A percentile compares a stretch with the other conserved stretches of the same genome.
Evolutionary conservation across 2,888 invertebrate species (phyloP).

Genomic region (Caenorhabditis afra): DNA sequence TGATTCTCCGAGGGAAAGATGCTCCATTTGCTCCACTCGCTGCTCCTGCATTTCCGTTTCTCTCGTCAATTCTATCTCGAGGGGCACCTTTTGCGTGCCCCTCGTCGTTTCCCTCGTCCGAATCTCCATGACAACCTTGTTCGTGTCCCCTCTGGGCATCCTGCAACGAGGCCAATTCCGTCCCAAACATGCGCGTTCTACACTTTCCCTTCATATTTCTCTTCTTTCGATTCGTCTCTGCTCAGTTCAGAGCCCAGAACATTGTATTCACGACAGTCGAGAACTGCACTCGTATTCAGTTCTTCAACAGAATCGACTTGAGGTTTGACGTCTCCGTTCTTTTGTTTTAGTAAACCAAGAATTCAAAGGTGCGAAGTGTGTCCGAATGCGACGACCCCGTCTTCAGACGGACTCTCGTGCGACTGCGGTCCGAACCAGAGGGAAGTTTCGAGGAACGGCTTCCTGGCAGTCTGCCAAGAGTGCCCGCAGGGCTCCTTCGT

Average conservation of each 20-base stretch:
- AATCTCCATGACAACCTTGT: slow-evolving; percentile 44
- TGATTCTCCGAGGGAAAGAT: not conserved
- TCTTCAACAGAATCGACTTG: slow-evolving; percentile 44
- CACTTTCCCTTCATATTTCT: not conserved
- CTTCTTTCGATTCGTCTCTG: not conserved
- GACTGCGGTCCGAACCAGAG: slow-evolving; percentile 10
- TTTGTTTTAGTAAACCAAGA: not conserved
- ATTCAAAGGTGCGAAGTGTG: slow-evolving; percentile 45
- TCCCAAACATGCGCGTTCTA: not conserved
- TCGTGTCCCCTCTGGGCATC: not conserved
- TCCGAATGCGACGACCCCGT: slow-evolving; percentile 53
- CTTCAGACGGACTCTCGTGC: slow-evolving; percentile 21
- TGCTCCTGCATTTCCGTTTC: not conserved
- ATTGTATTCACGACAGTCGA: slow-evolving; percentile 21
- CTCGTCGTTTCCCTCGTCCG: not conserved
- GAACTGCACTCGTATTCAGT: slow-evolving; percentile 47
- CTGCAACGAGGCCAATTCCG: not conserved
- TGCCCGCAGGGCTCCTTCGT: slow-evolving; percentile 30
- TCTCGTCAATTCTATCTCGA: no score
- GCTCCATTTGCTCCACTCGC: not conserved
- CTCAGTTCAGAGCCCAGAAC: slow-evolving; percentile 19
- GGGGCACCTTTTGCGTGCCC: not conserved
- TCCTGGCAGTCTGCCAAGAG: slow-evolving; percentile 27
- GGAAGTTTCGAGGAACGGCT: slow-evolving; percentile 19
- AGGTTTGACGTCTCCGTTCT: slow-evolving; percentile 12